Conservation (phyloP, 2,113 vertebrate genomes). For the Eudyptes chrysolophus region DNA sequence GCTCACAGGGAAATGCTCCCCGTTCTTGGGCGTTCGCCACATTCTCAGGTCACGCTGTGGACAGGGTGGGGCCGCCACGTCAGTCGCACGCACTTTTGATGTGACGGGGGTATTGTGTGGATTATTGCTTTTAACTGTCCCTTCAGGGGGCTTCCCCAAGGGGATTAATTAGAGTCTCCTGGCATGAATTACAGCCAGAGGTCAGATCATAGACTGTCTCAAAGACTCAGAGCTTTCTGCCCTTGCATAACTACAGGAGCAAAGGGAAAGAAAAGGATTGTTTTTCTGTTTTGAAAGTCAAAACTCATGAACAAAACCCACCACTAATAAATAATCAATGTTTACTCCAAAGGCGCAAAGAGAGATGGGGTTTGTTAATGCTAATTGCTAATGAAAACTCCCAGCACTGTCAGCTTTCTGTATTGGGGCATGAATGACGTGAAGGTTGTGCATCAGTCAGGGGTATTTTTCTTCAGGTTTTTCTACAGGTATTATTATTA, state of each 20-base stretch:
- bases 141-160: neutral
- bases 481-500: neutral
- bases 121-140: neutral
- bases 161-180: neutral
- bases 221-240: neutral
- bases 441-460: neutral
- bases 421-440: neutral
- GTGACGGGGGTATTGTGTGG: neutral
- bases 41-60: neutral
- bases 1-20: neutral
- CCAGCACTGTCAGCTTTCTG: neutral
- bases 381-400: neutral
- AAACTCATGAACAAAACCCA: neutral
- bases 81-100: neutral
- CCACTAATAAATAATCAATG: neutral
- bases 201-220: neutral
- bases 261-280: neutral
- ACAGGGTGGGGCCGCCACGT: neutral
- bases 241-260: neutral
- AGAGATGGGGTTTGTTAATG: neutral
- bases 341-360: neutral
- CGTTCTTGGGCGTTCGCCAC: rapidly evolving
- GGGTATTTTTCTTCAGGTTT: neutral
- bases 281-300: neutral
- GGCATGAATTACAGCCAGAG: neutral